These are phyloP conservation scores for Hydropotes inermis DNA, from an alignment of 2,113 vertebrate genomes.

Conservation along the genomic window DNA sequence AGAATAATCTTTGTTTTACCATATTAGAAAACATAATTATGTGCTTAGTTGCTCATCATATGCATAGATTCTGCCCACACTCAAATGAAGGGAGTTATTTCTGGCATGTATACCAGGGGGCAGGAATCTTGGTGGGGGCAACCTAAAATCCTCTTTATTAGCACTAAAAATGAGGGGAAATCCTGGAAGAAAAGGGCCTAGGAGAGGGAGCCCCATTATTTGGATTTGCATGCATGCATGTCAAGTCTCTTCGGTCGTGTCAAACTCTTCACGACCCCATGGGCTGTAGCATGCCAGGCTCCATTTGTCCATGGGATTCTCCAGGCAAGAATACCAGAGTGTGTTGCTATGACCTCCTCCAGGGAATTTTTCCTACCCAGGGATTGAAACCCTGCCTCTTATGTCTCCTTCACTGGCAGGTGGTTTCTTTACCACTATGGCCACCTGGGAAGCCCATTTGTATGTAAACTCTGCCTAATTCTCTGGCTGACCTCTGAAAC, in stretches of 20 bases:
- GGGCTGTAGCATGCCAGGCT: neutral
- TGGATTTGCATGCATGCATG: neutral
- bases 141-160: neutral
- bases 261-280: accelerated
- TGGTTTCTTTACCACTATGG: neutral
- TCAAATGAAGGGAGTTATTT: neutral
- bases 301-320: neutral
- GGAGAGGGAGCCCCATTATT: neutral
- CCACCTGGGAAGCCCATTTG: neutral
- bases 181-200: neutral
- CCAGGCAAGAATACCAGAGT: neutral
- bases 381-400: neutral
- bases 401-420: neutral
- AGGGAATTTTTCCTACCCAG: neutral
- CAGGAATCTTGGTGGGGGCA: neutral
- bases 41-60: neutral
- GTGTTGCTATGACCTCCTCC: neutral
- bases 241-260: neutral
- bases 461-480: neutral
- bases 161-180: neutral
- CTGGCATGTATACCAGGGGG: neutral
- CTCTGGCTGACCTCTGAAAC: neutral
- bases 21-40: neutral
- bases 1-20: neutral
- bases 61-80: neutral